Evolutionary conservation across 1,140 invertebrate species (phyloP), one percentile per base, ranked within the genome.

Genomic region (Bombus sylvicola): DNA sequence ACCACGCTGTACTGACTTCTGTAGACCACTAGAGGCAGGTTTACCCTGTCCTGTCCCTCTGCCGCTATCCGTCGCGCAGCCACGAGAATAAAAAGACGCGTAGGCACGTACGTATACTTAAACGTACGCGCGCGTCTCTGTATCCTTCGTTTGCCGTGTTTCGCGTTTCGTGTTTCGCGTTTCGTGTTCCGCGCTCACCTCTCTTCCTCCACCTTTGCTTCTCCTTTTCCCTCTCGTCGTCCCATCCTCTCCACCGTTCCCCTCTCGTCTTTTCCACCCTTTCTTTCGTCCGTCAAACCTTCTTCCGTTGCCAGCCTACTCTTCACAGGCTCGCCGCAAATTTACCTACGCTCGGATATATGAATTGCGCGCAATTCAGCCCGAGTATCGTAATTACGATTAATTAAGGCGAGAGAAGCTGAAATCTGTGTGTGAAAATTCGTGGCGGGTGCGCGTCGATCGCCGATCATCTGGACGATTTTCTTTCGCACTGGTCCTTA

Each of bases 1-100:
- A 93, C 88, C 88, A 88, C 92, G 91, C 91, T 85, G 90, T 85
- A 89, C 92, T 93, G 93, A 94, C 87, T 94, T 94, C 89, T 94
- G 89, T 94, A 94, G 93, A 93, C 92, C 92, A 92, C 93, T 94
- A 91, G 78, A 93, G 87, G 92, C 41, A 81, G 81, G 76, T 90
- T 86, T 81, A 86, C 84, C 87, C 83, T 87, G 81, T 82, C 87
- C 79, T 81, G 87, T 69, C 81, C 39, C 77, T 83, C 43, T 71
- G 79, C 85, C 72, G 79, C 47, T 83, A 86, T 87, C 86, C 82
- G 81, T 84, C 68, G 82, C 75, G 75, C 81, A 84, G 74, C 82
- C 86, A 79, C 83, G 68, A 80, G 83, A 87, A 85, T 87, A 79
- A 87, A 85, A 87, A 87, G 86, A 84, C 86, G 71, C 82, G 82